Base-by-base conservation (phyloP, 2,888 invertebrate genomes). In the Mactromeris polynyma region DNA sequence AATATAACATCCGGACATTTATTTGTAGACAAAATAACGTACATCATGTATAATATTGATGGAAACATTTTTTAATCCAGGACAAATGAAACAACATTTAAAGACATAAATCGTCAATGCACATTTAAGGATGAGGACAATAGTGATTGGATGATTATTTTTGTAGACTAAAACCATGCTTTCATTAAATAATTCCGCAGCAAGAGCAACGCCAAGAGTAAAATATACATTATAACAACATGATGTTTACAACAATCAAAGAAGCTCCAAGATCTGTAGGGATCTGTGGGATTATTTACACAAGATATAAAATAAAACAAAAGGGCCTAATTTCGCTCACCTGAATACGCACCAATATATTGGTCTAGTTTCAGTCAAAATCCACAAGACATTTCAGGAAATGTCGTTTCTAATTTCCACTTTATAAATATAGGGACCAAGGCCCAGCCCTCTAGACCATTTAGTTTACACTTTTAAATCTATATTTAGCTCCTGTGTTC, bases 21-120 rank as follows among this genome's bases (percentile, higher is more conserved):
- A 64, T 64, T 64, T 64, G 58, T 64, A 64, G 58, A 64, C 58
- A 64, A 64, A 64, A 64, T 64, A 64, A 64, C 3, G 58, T 64
- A 64, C 58, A 64, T 64, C 46, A 64, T 64, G 26, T 64, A 58
- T 21, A 58, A n/a, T 19, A 9, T 11, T 64, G 58, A 7, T 64
- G 26, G n/a, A 64, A 64, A 64, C 26, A 58, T 21, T 58, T 58
- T 21, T 19, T 21, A 64, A 9, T 26, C 58, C 58, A 64, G n/a
- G 58, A 26, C 58, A 64, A 54, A 54, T 54, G 21, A 64, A 64
- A 26, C 58, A 64, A 64, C 58, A 64, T 64, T 58, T 26, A 26
- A 64, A 26, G 58, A 64, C 58, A 64, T 26, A 26, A 26, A 26
- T 26, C 26, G 58, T 26, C 26, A 26, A 64, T 64, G 58, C 58